Evolutionary conservation across 2,113 vertebrate genomes (phyloP).

Genomic region (Eleginops maclovinus): DNA sequence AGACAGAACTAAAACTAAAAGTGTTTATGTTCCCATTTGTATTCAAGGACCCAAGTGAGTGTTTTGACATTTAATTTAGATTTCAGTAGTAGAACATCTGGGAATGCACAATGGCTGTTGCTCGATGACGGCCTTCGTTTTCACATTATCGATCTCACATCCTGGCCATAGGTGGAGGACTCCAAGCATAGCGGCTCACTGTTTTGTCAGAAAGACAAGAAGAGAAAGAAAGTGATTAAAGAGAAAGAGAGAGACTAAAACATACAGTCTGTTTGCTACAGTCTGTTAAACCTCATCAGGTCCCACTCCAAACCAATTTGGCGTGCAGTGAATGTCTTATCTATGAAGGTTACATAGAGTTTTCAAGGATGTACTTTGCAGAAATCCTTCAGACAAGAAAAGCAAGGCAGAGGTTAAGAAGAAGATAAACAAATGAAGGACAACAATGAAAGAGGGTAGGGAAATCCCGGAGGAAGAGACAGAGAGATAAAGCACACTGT

Average conservation of each 20-base stretch:
- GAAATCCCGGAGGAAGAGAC: neutral
- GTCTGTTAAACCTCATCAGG: neutral
- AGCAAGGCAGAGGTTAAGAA: neutral
- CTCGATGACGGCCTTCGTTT: conserved; percentile 44
- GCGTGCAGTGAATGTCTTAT: neutral
- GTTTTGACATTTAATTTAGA: conserved; percentile 20
- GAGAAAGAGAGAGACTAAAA: conserved; percentile 27
- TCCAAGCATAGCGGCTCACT: conserved; percentile 40
- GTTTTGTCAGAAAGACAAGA: conserved; percentile 53
- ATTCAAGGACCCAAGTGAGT: neutral
- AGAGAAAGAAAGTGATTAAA: conserved; percentile 30
- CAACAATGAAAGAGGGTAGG: neutral
- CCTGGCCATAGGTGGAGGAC: conserved; percentile 52
- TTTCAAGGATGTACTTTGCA: conserved; percentile 4
- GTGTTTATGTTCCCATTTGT: conserved; percentile 12
- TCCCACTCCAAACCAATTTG: neutral
- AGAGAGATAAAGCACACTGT: neutral
- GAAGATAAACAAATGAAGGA: neutral
- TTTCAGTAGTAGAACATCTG: conserved; percentile 22
- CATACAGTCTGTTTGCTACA: neutral
- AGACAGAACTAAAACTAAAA: conserved; percentile 21
- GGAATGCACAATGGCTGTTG: conserved; percentile 13
- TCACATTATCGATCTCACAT: conserved; percentile 66
- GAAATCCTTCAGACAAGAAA: neutral
- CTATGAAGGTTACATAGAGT: conserved; percentile 20